Base-by-base conservation (phyloP, 2,888 invertebrate species). In the Diogma glabrata region DNA sequence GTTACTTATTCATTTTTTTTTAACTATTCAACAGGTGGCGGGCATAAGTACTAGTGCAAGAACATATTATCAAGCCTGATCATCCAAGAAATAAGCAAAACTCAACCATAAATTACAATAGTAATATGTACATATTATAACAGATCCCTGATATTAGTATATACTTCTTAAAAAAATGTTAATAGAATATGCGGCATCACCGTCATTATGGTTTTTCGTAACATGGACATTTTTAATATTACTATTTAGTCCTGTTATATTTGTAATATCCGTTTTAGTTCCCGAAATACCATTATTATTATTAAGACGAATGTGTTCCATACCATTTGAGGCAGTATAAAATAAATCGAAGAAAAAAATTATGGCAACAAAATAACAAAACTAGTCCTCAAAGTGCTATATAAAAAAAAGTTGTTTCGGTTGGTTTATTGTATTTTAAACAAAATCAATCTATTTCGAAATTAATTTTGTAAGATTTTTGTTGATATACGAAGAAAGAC, bases 201-300 rank as follows among this genome's bases (percentile, higher is more conserved):
- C 33, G 20, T 33, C 48, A 19, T 30, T 76, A 59, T 79, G 78
- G 78, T 71, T 78, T 60, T 62, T 80, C 54, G 70, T 81, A 62
- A 73, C 75, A 56, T 84, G 83, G 77, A 72, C 81, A 53, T 74
- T 76, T 52, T 70, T 79, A 51, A 73, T 81, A 60, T 69, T 84
- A 53, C 64, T 84, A 52, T 78, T 83, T 60, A 82, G 82, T 58
- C 84, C 84, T 33, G 70, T 84, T 60, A 75, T 84, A 60, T 76
- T 82, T 63, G 74, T 81, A 56, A 56, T 65, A 54, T 64, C 63
- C 58, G 71, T 82, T 53, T 79, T 80, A 63, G 69, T 84, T 58
- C 84, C 84, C 51, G 81, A 84, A 63, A 69, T 84, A 61, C 84
- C 84, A 53, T 75, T 84, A 59, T 69, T 82, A 60, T 72, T 82